Base-by-base conservation (phyloP, 1,140 invertebrate species). In the Drosophila kepulauana region DNA sequence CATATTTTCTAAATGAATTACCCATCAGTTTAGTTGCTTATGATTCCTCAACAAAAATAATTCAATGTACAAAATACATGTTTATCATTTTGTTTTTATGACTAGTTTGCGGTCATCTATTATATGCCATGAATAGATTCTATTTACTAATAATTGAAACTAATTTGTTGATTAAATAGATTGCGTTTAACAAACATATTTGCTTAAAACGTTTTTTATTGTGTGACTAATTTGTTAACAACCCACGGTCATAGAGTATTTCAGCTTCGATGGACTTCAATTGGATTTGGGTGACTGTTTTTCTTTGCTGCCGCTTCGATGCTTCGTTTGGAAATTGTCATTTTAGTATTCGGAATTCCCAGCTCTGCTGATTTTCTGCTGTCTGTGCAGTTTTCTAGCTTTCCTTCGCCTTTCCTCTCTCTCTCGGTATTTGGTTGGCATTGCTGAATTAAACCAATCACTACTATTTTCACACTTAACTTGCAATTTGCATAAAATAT, bases 401-500 rank as follows among this genome's bases (percentile, higher is more conserved):
- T 69, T 25, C 20, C 20, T 25, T 25, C 0, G 20, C 59, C 65
- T 38, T 74, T 81, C 65, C 46, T 10, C 43, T 33, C 28, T n/a
- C 45, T 41, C 41, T 67, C 52, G 33, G 56, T 61, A 76, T 90
- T 90, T 85, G 85, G 86, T 79, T 90, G 86, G 84, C 86, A 89
- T 81, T 89, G 85, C 82, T 89, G 86, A 89, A 89, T 89, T 89
- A 90, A 89, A 89, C 86, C 86, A 89, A 90, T 89, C 86, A 89
- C 86, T 90, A 91, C 81, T 89, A 90, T 89, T 89, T 89, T 89
- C 81, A 89, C 86, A 89, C 86, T 89, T 89, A 89, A 89, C 86
- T 89, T 89, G 86, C 86, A 89, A 89, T 89, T 89, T 89, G 86
- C 86, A 89, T 89, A 89, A 89, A 89, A 89, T 89, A 89, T 89